Conservation (phyloP, 1,140 invertebrate species). For the Ceratosolen solmsi region DNA sequence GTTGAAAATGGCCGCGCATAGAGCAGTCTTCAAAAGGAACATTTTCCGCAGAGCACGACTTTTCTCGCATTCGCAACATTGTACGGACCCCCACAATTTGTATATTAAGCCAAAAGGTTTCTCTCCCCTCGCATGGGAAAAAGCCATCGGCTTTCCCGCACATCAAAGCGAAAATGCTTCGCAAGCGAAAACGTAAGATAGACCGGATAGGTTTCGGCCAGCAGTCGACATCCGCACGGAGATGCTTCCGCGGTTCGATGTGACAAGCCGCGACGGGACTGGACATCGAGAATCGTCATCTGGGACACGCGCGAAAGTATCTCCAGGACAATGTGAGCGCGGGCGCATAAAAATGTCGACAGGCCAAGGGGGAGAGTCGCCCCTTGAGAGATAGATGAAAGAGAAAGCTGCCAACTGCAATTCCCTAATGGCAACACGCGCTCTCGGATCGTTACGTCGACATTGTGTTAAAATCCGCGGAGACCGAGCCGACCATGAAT, state of each 20-base stretch:
- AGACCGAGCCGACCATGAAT: not conserved
- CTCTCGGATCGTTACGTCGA: not conserved
- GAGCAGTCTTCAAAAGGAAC: slow-evolving; percentile 12
- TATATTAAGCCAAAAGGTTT: slow-evolving; percentile 23
- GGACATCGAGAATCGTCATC: not conserved
- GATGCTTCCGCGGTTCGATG: not conserved
- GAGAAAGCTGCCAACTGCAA: slow-evolving; percentile 15
- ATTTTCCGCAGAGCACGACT: not conserved
- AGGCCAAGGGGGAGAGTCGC: not conserved
- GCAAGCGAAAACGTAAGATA: not conserved
- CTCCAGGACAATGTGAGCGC: not conserved
- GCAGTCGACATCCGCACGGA: not conserved
- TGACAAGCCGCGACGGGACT: too few species aligned
- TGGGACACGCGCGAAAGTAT: not conserved
- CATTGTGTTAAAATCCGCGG: slow-evolving; percentile 1
- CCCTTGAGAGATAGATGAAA: not conserved
- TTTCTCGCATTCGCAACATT: not conserved
- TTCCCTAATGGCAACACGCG: not conserved
- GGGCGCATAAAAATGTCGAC: not conserved
- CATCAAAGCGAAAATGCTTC: slow-evolving; percentile 13
- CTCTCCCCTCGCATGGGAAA: not conserved
- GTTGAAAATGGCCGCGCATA: not conserved
- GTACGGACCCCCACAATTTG: not conserved
- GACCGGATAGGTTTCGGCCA: not conserved
- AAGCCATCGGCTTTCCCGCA: not conserved